Evolutionary conservation across 2,797 vertebrate genomes (phyloP), one percentile per base, ranked within the genome.

Genomic region (Ceryle rudis): DNA sequence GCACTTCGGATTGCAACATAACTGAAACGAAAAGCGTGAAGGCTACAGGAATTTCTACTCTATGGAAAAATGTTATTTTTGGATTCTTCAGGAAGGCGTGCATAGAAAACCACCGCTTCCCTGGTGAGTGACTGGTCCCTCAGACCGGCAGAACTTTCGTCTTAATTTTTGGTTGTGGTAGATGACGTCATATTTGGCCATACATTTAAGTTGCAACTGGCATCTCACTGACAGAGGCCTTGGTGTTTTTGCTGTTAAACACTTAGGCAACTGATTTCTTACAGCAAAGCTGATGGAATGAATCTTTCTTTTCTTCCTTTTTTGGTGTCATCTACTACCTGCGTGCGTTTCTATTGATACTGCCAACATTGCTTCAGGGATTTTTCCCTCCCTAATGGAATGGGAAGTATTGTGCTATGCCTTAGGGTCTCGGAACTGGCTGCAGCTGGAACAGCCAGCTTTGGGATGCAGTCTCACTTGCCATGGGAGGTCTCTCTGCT

Each of bases 21-120:
- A 93, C 97, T 98, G 97, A 95, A 93, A 95, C 70, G 97, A 98
- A 97, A 95, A 97, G 97, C 96, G 93, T 97, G 98, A 97, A 90
- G 42, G 33, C 97, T 92, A 75, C 97, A 98, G 98, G 98, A 99
- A 98, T 99, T 98, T 98, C 98, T 98, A 98, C 97, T 98, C 97
- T 96, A 80, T 96, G 97, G 96, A 98, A 97, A 98, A 97, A 97
- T 99, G 98, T 99, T 99, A 98, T 98, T 98, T 98, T 99, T 99
- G 98, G 98, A 98, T 78, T 84, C 96, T 85, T 81, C 93, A 88
- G 97, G 97, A 97, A 95, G 98, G 97, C 94, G 77, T 96, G 97
- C 97, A 92, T 94, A 97, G 97, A 97, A 98, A 98, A 97, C 98
- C 96, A 97, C 86, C 6, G 86, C 88, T 97, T 98, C 96, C 97